A percentile compares a stretch with the other conserved stretches of the same genome.
These are phyloP conservation scores for Naja naja DNA, from an alignment of 2,113 vertebrate species.

Conservation along the genomic window DNA sequence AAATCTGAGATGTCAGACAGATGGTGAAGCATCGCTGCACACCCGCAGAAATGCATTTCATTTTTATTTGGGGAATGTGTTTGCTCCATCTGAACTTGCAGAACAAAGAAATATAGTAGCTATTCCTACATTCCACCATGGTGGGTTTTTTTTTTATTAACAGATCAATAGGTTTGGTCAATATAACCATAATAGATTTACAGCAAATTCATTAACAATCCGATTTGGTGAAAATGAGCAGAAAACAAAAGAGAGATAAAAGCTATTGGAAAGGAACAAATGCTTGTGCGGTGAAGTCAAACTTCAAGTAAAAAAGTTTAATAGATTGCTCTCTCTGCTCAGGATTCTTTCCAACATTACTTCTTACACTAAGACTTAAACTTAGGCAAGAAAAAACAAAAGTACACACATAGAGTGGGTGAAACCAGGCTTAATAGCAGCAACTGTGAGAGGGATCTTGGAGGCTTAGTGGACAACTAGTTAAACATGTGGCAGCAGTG, in stretches of 20 bases:
- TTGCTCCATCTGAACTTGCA: constrained; percentile 65
- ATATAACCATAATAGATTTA: constrained; percentile 40
- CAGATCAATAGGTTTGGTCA: constrained; percentile 55
- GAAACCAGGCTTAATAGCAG: too few relatives aligned
- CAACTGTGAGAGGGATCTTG: too few relatives aligned
- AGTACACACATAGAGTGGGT: too few relatives aligned
- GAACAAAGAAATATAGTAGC: constrained; percentile 56
- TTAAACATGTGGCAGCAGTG: too few relatives aligned
- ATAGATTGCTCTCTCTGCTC: too few relatives aligned
- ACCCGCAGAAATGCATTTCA: constrained; percentile 75
- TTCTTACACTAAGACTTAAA: not conserved
- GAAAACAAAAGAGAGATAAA: constrained; percentile 1
- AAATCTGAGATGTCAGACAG: constrained; percentile 84
- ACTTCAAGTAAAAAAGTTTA: constrained; percentile 21
- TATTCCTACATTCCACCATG: constrained; percentile 39
- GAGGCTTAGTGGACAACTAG: too few relatives aligned
- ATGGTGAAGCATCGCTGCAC: constrained; percentile 75
- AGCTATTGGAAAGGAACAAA: constrained; percentile 36
- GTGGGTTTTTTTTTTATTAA: constrained; percentile 7
- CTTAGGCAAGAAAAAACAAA: too few relatives aligned
- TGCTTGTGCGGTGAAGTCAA: not conserved
- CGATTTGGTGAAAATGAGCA: not conserved
- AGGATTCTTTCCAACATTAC: not conserved
- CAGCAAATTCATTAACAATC: constrained; percentile 38
- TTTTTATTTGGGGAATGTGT: constrained; percentile 74